Evolutionary conservation across 2,888 invertebrate genomes (phyloP).

Genomic region (Meliscaeva auricollis): DNA sequence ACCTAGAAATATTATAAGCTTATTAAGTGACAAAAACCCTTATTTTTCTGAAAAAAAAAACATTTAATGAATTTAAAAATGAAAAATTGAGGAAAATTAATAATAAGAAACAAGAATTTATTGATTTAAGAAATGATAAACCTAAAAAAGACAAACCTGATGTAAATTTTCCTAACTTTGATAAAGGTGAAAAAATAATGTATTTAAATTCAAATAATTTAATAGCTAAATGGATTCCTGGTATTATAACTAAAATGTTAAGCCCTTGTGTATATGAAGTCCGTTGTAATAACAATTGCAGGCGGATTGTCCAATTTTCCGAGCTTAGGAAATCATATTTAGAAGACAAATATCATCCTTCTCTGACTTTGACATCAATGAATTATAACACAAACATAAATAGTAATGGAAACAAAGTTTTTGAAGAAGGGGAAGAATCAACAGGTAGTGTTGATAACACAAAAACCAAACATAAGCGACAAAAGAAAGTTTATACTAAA

Average conservation of each 20-base stretch:
- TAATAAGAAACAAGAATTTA: too few relatives aligned
- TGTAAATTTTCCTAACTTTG: slow-evolving; percentile 9
- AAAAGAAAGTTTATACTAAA: slow-evolving; percentile 16
- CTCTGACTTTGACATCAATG: slow-evolving; percentile 26
- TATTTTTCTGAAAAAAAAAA: background rate
- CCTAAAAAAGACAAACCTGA: background rate
- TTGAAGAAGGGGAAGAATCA: background rate
- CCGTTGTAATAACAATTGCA: slow-evolving; percentile 17
- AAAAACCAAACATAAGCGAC: background rate
- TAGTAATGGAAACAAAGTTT: background rate
- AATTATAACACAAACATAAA: background rate
- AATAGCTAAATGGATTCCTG: slow-evolving; percentile 41
- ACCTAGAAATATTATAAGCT: slow-evolving; percentile 35
- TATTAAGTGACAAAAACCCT: slow-evolving; percentile 13
- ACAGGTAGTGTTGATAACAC: background rate
- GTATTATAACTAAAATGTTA: slow-evolving; percentile 23
- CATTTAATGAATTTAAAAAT: background rate
- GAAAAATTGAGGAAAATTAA: too few relatives aligned
- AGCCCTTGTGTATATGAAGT: slow-evolving; percentile 42
- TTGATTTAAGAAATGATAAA: background rate
- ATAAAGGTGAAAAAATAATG: slow-evolving; percentile 27
- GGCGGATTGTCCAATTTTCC: background rate
- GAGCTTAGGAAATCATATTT: slow-evolving; percentile 12
- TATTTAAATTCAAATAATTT: slow-evolving; percentile 9
- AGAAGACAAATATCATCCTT: slow-evolving; percentile 40